Evolutionary conservation across 2,113 vertebrate species (phyloP).

Genomic region (Ptyas mucosa): DNA sequence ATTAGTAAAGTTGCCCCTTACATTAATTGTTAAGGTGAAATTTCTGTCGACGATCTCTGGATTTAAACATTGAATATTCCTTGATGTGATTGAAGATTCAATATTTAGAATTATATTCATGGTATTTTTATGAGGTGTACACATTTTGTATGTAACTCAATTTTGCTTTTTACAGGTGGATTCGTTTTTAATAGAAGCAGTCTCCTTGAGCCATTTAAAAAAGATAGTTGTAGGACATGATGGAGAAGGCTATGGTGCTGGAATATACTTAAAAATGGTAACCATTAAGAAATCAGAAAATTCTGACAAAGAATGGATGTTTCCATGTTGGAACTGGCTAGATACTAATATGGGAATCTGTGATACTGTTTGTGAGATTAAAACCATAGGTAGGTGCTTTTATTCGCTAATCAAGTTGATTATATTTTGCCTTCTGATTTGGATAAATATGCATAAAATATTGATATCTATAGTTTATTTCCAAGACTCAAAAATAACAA

Average conservation of each 20-base stretch:
- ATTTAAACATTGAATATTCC: background rate
- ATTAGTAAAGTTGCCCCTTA: background rate
- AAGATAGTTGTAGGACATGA: slow-evolving; percentile 59
- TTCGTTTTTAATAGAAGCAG: slow-evolving; percentile 57
- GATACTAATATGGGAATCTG: slow-evolving; percentile 55
- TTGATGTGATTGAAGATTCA: background rate
- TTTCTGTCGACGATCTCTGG: background rate
- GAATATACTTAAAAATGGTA: slow-evolving; percentile 58
- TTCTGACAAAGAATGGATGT: slow-evolving; percentile 57
- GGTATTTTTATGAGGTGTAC: background rate
- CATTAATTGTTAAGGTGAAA: background rate
- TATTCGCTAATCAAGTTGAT: background rate
- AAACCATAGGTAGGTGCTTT: slow-evolving; percentile 39
- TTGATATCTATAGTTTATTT: background rate
- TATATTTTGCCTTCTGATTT: background rate
- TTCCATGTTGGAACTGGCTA: slow-evolving; percentile 59
- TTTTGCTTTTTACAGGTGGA: slow-evolving; percentile 40
- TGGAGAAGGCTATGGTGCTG: slow-evolving; percentile 53
- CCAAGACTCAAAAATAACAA: background rate
- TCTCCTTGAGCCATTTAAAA: slow-evolving; percentile 54
- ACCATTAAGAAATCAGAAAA: slow-evolving; percentile 53
- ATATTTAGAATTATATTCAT: background rate
- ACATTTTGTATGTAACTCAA: background rate
- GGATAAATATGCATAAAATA: background rate
- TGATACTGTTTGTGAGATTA: slow-evolving; percentile 49